A percentile compares a stretch with the other conserved stretches of the same genome.
Conservation (phyloP, 1,140 invertebrate species). For the Tetragonula clypearis region DNA sequence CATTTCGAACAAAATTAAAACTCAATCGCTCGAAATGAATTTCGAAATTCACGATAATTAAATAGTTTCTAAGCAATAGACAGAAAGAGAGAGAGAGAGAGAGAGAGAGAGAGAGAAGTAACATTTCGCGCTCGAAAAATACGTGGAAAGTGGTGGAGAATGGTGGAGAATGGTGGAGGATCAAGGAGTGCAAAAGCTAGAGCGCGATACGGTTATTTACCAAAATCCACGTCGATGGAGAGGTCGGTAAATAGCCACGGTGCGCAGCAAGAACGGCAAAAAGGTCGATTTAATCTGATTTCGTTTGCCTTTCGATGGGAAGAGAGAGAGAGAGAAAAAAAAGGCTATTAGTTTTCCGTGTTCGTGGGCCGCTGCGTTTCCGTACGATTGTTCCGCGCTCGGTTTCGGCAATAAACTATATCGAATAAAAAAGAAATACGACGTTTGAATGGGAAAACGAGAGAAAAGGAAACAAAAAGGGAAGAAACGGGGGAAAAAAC, state of each 20-base stretch:
- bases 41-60: neutral
- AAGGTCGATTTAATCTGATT: slow-evolving; percentile 51
- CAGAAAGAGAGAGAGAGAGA: neutral
- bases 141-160: neutral
- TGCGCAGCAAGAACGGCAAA: slow-evolving; percentile 24
- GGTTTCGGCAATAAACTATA: neutral
- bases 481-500: neutral
- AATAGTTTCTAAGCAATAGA: neutral
- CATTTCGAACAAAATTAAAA: neutral
- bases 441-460: neutral
- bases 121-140: slow-evolving; percentile 6
- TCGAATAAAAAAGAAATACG: neutral
- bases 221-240: slow-evolving; percentile 47
- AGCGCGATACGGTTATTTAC: slow-evolving; percentile 45
- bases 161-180: neutral
- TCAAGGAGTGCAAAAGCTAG: neutral
- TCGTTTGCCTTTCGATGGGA: slow-evolving; percentile 38
- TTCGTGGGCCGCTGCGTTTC: neutral
- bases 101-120: neutral
- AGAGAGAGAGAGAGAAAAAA: slow-evolving; percentile 3
- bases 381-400: slow-evolving; percentile 17
- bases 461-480: neutral
- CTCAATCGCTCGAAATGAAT: neutral
- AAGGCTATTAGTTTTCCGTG: slow-evolving; percentile 44
- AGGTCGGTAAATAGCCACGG: slow-evolving; percentile 46